Evolutionary conservation across 2,113 vertebrate species (phyloP), one percentile per base, ranked within the genome.

Genomic region (Microtus richardsoni): DNA sequence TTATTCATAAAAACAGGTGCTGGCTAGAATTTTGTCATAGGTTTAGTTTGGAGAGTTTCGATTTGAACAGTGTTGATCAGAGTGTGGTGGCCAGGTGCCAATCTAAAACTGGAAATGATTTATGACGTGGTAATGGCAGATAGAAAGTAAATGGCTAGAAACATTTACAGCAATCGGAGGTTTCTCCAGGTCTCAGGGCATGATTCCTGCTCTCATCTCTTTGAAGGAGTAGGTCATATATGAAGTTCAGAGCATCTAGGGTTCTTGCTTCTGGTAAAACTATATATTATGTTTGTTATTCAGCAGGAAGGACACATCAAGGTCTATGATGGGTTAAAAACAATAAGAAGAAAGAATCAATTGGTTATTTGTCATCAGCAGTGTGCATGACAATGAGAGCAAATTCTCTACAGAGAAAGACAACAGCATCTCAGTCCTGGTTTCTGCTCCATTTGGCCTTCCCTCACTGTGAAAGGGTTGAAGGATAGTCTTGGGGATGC

Each of bases 401-500:
- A 41, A 47, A 47, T 14, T 2, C n/a, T 14, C 58, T 24, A 58
- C 9, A 9, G 24, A 85, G 68, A 85, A 71, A n/a, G 30, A 64
- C 1, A 0, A 49, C 24, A 49, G 13, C 12, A 11, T n/a, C 30
- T 36, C 22, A 41, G 12, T 2, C 28, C 16, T 11, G 13, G 28
- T 1, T 0, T 85, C 92, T 22, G n/a, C 3, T 39, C n/a, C n/a
- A 33, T 5, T 80, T 22, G 17, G 13, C 0, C 80, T 24, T 49
- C 8, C 41, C 54, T 21, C 52, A 30, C 39, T 28, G 24, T 30
- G 21, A 36, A 36, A 73, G 80, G 2, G 0, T 9, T 54, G 70
- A 30, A n/a, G 44, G 4, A 2, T 2, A 6, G 33, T 41, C 3
- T 91, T 36, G 16, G 3, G 0, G 36, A 49, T 26, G 21, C 44